A percentile compares a stretch with the other conserved stretches of the same genome.
Conservation (phyloP, 2,113 vertebrate species). For the Hydropotes inermis region DNA sequence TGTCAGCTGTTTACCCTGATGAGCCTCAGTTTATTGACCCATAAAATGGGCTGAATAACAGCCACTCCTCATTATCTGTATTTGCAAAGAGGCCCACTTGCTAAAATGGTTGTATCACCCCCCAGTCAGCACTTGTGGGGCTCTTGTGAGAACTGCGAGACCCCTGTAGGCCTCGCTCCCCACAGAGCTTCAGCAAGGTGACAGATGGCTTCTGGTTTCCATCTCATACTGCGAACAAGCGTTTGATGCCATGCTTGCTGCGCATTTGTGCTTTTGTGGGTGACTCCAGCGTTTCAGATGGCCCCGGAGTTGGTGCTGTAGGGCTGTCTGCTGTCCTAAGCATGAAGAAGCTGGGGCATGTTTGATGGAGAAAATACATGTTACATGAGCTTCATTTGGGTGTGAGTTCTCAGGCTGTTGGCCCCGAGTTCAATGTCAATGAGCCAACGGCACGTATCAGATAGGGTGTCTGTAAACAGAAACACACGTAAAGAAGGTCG, state of each 20-base stretch:
- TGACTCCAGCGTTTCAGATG: neutral
- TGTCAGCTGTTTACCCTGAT: neutral
- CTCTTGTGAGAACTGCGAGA: neutral
- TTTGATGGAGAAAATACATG: neutral
- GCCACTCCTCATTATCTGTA: neutral
- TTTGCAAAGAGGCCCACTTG: neutral
- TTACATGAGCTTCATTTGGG: neutral
- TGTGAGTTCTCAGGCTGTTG: neutral
- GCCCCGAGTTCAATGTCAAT: neutral
- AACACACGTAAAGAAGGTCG: no score
- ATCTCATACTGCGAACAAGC: neutral
- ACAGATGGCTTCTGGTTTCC: neutral
- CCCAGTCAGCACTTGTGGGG: neutral
- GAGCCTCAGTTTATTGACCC: neutral
- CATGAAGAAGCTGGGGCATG: no score
- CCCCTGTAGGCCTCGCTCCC: accelerated
- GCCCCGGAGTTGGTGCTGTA: neutral
- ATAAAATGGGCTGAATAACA: neutral
- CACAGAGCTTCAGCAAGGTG: no score
- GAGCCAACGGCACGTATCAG: neutral
- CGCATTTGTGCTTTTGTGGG: neutral
- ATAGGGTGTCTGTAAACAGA: neutral
- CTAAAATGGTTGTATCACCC: neutral
- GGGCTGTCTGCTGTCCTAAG: neutral
- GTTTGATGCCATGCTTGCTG: neutral